phyloP scores from a whole-genome alignment of 2,797 vertebrate species.

The Mormyrus proboscirostris region DNA sequence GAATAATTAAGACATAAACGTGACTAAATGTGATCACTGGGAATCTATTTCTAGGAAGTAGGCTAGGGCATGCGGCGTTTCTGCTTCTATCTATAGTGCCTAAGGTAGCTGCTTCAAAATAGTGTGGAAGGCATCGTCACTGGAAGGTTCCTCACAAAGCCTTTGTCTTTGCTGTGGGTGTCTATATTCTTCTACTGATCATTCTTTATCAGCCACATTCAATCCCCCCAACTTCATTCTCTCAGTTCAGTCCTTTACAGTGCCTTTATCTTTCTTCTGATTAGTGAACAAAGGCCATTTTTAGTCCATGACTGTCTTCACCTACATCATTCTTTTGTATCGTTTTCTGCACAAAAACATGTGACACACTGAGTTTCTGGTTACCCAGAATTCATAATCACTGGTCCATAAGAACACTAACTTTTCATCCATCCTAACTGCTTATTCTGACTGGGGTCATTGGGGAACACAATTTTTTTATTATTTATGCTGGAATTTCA shows the following conservation, averaged over 20 bases:
- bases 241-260: neutral
- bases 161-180: neutral
- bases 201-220: neutral
- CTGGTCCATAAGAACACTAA: neutral
- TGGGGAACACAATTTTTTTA: neutral
- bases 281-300: neutral
- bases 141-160: neutral
- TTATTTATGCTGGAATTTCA: neutral
- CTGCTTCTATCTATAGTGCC: neutral
- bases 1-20: constrained; percentile 6
- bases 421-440: neutral
- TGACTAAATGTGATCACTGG: neutral
- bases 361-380: neutral
- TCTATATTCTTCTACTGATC: neutral
- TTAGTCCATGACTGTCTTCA: neutral
- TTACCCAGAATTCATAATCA: neutral
- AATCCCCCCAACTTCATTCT: neutral
- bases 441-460: neutral
- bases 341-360: neutral
- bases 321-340: neutral
- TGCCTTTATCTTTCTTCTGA: neutral
- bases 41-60: neutral
- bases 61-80: neutral
- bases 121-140: neutral
- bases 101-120: neutral